Base-by-base conservation (phyloP, 2,797 vertebrate species). In the Ispidina lecontei region DNA sequence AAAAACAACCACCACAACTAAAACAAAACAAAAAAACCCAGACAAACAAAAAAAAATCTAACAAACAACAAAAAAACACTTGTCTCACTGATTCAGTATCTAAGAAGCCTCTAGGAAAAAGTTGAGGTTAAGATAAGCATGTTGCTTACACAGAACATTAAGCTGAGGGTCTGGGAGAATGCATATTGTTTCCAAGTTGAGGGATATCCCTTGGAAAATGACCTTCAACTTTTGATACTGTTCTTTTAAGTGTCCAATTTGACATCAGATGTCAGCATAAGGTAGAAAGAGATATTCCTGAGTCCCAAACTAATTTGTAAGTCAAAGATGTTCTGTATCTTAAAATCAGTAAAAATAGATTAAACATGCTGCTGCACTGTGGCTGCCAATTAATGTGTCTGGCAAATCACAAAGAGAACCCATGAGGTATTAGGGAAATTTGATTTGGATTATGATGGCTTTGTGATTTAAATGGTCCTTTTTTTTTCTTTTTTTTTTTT, bases 341-440 rank as follows among this genome's bases (percentile, higher is more conserved):
- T 89, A 75, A 92, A 83, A 94, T 91, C 82, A 82, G 62, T 95
- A 87, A 93, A 86, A 96, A 87, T 73, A 94, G 73, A 92, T 94
- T 91, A 92, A 91, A 72, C 52, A 54, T 60, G 65, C 63, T 82
- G 63, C 74, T 95, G 76, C 79, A 67, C 71, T 82, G 58, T 74
- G 71, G 21, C 77, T 94, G 85, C 68, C 84, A 94, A 54, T 95
- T 96, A 95, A 74, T 44, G 25, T 56, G 74, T 54, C 81, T 96
- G 69, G 84, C 58, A 92, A 90, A 97, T 92, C 92, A 90, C 90
- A 94, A 64, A 49, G 82, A 55, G 73, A 94, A 88, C 71, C 86
- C 87, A 89, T 80, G 94, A 93, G 69, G 63, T 79, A 89, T 67
- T 70, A 91, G 16, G n/a, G 54, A 94, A 92, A 89, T 94, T 88